A percentile compares a stretch with the other conserved stretches of the same genome.
phyloP scores from a whole-genome alignment of 2,888 invertebrate genomes.

The Hesperia comma region DNA sequence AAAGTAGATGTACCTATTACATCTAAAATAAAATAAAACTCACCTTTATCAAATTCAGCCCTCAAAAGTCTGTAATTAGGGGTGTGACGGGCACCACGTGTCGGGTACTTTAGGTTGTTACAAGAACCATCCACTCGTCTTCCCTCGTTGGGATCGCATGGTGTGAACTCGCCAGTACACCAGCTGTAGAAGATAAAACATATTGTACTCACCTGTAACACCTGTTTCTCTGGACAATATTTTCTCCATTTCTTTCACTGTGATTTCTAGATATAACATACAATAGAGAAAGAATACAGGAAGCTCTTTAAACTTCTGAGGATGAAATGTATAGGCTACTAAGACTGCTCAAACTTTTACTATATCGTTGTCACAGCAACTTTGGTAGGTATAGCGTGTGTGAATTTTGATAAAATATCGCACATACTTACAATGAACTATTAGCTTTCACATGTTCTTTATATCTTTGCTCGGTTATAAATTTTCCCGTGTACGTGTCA shows the following conservation, averaged over 20 bases:
- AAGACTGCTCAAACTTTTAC: too few species aligned
- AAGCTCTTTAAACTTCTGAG: too few species aligned
- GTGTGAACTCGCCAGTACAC: conserved; percentile 59
- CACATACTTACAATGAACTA: conserved; percentile 61
- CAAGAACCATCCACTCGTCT: conserved; percentile 67
- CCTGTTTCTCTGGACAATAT: too few species aligned
- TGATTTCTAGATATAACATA: too few species aligned
- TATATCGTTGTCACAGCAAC: too few species aligned
- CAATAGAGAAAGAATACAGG: too few species aligned
- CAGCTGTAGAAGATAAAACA: conserved; percentile 50
- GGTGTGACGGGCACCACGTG: conserved; percentile 59
- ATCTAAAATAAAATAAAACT: neutral
- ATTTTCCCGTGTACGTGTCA: conserved; percentile 56
- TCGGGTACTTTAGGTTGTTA: conserved; percentile 61
- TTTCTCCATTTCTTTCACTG: too few species aligned
- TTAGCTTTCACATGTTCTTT: conserved; percentile 55
- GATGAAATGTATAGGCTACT: too few species aligned
- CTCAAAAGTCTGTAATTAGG: conserved; percentile 59
- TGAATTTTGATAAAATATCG: too few species aligned
- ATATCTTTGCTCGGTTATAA: conserved; percentile 53
- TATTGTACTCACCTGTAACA: too few species aligned
- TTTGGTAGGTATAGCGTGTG: too few species aligned
- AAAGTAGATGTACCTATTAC: neutral
- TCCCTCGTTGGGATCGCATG: conserved; percentile 61
- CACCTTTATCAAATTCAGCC: conserved; percentile 51